A percentile compares a stretch with the other conserved stretches of the same genome.
Conservation (phyloP, 1,140 invertebrate genomes). For the Eciton burchellii region DNA sequence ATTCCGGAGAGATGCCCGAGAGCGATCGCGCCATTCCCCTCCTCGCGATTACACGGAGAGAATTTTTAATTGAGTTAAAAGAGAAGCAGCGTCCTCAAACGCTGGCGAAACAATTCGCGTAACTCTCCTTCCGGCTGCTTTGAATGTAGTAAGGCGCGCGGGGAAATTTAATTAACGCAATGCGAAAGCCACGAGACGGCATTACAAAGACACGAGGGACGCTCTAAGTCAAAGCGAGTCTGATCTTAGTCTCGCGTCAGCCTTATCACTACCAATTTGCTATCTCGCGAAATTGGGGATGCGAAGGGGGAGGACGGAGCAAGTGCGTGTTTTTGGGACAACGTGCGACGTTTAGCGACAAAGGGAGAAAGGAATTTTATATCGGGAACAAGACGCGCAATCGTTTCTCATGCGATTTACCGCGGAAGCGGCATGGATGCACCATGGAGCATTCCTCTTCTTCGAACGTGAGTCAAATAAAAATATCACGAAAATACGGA, state of each 20-base stretch:
- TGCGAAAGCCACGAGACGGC: background rate
- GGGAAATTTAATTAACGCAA: conserved; percentile 31
- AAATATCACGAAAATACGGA: conserved; percentile 24
- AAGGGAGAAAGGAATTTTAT: conserved; percentile 29
- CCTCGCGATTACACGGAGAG: background rate
- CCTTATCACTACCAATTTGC: conserved; percentile 6
- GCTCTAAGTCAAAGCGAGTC: too few relatives aligned
- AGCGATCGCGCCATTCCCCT: background rate
- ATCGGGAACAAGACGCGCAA: conserved; percentile 16
- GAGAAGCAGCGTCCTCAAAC: conserved; percentile 15
- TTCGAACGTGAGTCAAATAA: conserved; percentile 15
- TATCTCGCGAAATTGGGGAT: background rate
- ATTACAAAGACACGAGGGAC: background rate
- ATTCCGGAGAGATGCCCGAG: background rate
- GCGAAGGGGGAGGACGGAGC: too few relatives aligned
- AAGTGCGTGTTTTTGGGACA: too few relatives aligned
- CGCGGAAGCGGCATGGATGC: background rate
- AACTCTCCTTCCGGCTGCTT: conserved; percentile 19
- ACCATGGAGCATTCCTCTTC: conserved; percentile 31
- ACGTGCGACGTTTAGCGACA: too few relatives aligned
- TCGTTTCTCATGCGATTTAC: conserved; percentile 31
- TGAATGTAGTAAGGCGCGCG: conserved; percentile 4
- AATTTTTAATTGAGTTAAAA: conserved; percentile 40
- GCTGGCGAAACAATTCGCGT: conserved; percentile 9
- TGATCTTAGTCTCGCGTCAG: too few relatives aligned